These are phyloP conservation scores for Casuarius casuarius DNA, from an alignment of 2,113 vertebrate genomes.

Conservation along the genomic window DNA sequence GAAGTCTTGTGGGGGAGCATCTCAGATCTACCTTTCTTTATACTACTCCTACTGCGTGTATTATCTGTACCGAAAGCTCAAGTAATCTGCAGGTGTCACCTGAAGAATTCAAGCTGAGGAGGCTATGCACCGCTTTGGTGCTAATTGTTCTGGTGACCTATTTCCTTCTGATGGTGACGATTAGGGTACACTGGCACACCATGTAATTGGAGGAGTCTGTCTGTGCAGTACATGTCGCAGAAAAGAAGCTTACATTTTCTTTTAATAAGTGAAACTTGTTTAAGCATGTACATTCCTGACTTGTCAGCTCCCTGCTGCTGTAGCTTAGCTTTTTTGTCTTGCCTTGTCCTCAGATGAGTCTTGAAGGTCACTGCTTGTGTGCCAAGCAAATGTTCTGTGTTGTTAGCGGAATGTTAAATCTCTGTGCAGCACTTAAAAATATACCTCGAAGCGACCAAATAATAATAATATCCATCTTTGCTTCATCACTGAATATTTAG, in stretches of 20 bases:
- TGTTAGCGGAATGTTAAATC: background rate
- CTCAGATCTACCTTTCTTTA: background rate
- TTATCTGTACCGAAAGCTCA: background rate
- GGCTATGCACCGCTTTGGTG: background rate
- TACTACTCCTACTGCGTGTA: background rate
- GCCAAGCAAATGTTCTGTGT: background rate
- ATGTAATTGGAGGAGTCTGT: background rate
- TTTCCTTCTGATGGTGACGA: background rate
- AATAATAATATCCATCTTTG: background rate
- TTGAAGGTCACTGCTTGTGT: background rate
- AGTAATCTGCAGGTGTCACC: background rate
- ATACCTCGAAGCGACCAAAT: background rate
- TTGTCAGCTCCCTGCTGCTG: constrained; percentile 27
- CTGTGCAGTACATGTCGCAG: background rate
- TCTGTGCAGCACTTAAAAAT: background rate
- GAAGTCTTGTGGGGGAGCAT: background rate
- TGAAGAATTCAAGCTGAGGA: background rate
- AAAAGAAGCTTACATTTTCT: constrained; percentile 16
- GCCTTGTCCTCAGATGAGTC: background rate
- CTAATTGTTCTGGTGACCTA: background rate
- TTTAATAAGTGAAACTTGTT: constrained; percentile 16
- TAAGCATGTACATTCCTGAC: background rate
- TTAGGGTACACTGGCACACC: background rate
- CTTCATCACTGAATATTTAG: background rate
- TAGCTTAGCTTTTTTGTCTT: background rate